Evolutionary conservation across 2,113 vertebrate genomes (phyloP), one percentile per base, ranked within the genome.

Genomic region (Morone saxatilis): DNA sequence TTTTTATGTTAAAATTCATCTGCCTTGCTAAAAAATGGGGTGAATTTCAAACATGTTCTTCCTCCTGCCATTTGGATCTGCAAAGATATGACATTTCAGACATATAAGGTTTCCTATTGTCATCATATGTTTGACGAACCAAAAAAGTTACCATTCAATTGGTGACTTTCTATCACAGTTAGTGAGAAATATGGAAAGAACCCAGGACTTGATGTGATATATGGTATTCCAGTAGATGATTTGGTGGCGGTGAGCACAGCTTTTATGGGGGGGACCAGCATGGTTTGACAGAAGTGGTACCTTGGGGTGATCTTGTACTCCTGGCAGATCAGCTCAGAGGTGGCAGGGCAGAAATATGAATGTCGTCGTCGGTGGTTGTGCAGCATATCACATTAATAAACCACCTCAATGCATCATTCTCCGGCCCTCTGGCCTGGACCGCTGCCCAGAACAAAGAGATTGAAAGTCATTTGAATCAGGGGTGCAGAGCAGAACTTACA

Each of bases 361-460:
- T 4, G 84, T 84, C 51, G 77, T 71, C 54, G 59, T 56, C n/a
- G 63, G 76, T 74, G 80, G 84, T 83, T 63, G 78, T 79, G 87
- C 84, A 81, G 84, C 84, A 81, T 81, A 87, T 91, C 85, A n/a
- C 87, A 86, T 92, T 91, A 89, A 92, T 92, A 89, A 88, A 89
- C 76, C 86, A 57, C 86, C 83, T 89, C 84, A 17, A 91, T 91
- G 92, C 89, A 80, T 92, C 88, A 87, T 70, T 80, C 88, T 67
- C 17, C 31, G 45, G 81, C 81, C 78, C 83, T 48, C 75, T 60
- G 81, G 77, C 75, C 89, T 91, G 91, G 93, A 91, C 81, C 82
- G 25, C 83, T 78, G 91, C 92, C 93, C 87, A 91, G 92, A 86
- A 93, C 90, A 89, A 87, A 95, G 92, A 91, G 90, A 90, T 91